Base-by-base conservation (phyloP, 2,113 vertebrate species). In the Martes martes region DNA sequence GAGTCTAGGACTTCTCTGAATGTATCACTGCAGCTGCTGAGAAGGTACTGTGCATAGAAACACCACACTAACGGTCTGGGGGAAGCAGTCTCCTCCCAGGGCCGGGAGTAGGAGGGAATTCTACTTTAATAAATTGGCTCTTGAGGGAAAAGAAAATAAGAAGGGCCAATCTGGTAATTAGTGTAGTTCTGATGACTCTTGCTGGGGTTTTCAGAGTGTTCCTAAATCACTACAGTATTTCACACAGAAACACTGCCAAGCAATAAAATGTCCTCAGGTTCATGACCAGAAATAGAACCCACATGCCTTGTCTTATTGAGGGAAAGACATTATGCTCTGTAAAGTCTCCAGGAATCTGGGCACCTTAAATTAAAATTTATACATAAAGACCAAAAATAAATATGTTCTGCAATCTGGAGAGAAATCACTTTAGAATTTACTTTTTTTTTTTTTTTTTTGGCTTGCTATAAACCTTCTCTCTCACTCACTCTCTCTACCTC, bases 361-460 rank as follows among this genome's bases (percentile, higher is more conserved):
- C 24, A 97, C 59, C n/a, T 89, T 98, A 52, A 92, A 91, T 78
- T 95, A 88, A 52, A 79, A 97, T 14, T 4, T 91, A 96, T 19
- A 79, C 94, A 50, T 92, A 87, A 92, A 95, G 39, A 16, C 1
- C 4, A 61, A 80, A 91, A 89, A 87, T 81, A 96, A 96, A 71
- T 67, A 61, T n/a, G 26, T 78, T 61, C 26, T 42, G 23, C 36
- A 89, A 89, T 74, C n/a, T 69, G 63, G 57, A 73, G 16, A 91
- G 15, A 52, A 89, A 69, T 45, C 2, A 89, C 23, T 83, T 95
- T 91, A 95, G 50, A 73, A 69, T 85, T 71, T 52, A 71, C 16
- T 83, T 10, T 50, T 50, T 50, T 50, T 15, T 63, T 71, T 28
- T 50, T 55, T 33, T 47, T 63, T 63, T 63, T 63, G 31, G 31